phyloP scores from a whole-genome alignment of 2,797 vertebrate species.

The Zalophus californianus region DNA sequence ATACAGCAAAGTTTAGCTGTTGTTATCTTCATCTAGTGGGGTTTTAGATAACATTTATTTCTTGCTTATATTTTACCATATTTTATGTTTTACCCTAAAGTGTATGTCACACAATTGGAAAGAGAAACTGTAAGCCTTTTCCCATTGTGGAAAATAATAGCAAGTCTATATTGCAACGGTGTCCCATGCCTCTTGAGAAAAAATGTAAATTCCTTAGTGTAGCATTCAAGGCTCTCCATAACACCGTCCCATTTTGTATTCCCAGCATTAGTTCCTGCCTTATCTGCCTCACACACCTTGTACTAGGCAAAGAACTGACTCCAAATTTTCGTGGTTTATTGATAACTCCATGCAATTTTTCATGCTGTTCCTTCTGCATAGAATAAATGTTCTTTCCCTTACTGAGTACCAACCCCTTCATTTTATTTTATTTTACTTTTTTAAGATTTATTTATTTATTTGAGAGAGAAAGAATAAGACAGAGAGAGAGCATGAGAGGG shows the following conservation, averaged over 20 bases:
- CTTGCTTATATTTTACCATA: not conserved
- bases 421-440: not conserved
- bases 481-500: too few species aligned
- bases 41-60: not conserved
- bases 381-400: not conserved
- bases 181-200: not conserved
- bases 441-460: too few species aligned
- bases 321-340: not conserved
- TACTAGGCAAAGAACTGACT: not conserved
- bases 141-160: not conserved
- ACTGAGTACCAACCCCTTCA: not conserved
- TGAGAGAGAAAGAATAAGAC: too few species aligned
- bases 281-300: not conserved
- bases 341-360: not conserved
- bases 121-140: not conserved
- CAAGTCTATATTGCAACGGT: not conserved
- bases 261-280: not conserved
- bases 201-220: not conserved
- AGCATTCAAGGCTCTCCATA: not conserved
- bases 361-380: not conserved
- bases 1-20: not conserved
- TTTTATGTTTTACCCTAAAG: slow-evolving; percentile 51
- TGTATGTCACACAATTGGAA: not conserved
- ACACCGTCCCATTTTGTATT: not conserved
- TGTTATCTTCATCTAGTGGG: not conserved